A percentile compares a stretch with the other conserved stretches of the same genome.
These are phyloP conservation scores for Scaptomyza caliginosa DNA, from an alignment of 2,888 invertebrate genomes.

Conservation along the genomic window DNA sequence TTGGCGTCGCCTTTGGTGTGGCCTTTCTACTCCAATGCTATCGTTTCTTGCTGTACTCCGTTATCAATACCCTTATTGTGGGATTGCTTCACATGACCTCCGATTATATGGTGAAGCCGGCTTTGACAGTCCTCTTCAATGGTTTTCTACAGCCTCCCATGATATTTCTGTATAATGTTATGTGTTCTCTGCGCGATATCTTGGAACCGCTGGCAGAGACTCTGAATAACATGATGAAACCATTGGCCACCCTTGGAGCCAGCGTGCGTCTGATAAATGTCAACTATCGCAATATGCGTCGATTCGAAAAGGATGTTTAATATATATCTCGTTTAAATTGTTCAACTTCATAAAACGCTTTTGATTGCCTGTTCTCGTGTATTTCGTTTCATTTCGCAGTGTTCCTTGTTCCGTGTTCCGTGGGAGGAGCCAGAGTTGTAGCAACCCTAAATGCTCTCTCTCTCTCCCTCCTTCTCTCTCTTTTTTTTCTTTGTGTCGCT, in stretches of 20 bases:
- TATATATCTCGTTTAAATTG: constrained; percentile 21
- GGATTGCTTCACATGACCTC: constrained; percentile 87
- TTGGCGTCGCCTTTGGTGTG: constrained; percentile 86
- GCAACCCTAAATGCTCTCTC: constrained; percentile 28
- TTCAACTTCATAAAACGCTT: constrained; percentile 9
- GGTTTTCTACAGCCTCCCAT: constrained; percentile 88
- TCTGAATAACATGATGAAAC: constrained; percentile 84
- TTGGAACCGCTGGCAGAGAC: constrained; percentile 87
- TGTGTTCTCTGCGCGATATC: constrained; percentile 87
- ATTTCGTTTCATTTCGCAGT: constrained; percentile 35
- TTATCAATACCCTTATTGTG: constrained; percentile 86
- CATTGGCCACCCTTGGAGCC: constrained; percentile 71
- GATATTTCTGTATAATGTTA: constrained; percentile 87
- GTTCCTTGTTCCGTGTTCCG: constrained; percentile 35
- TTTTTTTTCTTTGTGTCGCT: too few species aligned
- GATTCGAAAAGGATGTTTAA: constrained; percentile 61
- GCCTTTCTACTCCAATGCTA: constrained; percentile 87
- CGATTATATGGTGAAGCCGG: constrained; percentile 89
- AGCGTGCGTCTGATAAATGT: constrained; percentile 77
- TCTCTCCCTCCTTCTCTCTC: not conserved
- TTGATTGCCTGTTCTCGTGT: not conserved
- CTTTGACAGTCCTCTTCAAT: constrained; percentile 87
- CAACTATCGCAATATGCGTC: constrained; percentile 71
- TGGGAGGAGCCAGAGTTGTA: constrained; percentile 55
- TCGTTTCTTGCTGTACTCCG: constrained; percentile 86